Evolutionary conservation across 2,888 invertebrate species (phyloP).

Genomic region (Serripes groenlandicus): DNA sequence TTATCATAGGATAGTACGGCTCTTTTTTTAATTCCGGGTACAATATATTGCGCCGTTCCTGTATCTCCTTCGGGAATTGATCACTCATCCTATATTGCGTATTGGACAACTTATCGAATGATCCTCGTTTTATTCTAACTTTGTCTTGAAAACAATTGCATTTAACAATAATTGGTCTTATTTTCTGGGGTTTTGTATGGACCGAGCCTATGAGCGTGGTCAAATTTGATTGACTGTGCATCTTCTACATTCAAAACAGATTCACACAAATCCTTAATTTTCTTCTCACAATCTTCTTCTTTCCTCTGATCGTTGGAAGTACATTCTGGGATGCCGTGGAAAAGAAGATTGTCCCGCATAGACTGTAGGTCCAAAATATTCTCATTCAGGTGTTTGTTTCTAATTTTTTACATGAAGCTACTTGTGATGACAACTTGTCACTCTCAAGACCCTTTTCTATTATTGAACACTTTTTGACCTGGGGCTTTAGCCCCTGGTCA

Average conservation of each 20-base stretch:
- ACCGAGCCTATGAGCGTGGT: conserved; percentile 7
- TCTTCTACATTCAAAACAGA: not conserved
- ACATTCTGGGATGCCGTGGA: not conserved
- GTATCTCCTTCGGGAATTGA: not conserved
- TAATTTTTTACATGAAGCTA: not conserved
- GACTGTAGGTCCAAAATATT: not conserved
- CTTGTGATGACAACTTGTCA: too few species aligned
- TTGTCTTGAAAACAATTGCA: conserved; percentile 11
- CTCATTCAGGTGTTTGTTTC: not conserved
- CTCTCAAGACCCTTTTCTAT: too few species aligned
- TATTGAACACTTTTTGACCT: too few species aligned
- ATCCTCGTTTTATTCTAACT: not conserved
- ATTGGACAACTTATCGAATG: not conserved
- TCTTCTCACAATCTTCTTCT: not conserved
- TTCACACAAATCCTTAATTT: not conserved
- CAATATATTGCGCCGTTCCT: too few species aligned
- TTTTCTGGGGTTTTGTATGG: not conserved
- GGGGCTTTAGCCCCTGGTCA: too few species aligned
- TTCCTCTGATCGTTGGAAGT: not conserved
- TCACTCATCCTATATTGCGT: conserved; percentile 2
- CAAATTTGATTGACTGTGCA: conserved; percentile 1
- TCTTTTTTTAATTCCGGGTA: too few species aligned
- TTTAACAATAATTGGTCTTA: not conserved
- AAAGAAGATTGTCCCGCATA: conserved; percentile 9
- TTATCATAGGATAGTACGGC: too few species aligned